phyloP scores from a whole-genome alignment of 1,140 invertebrate species.

The Orchestia grillus region DNA sequence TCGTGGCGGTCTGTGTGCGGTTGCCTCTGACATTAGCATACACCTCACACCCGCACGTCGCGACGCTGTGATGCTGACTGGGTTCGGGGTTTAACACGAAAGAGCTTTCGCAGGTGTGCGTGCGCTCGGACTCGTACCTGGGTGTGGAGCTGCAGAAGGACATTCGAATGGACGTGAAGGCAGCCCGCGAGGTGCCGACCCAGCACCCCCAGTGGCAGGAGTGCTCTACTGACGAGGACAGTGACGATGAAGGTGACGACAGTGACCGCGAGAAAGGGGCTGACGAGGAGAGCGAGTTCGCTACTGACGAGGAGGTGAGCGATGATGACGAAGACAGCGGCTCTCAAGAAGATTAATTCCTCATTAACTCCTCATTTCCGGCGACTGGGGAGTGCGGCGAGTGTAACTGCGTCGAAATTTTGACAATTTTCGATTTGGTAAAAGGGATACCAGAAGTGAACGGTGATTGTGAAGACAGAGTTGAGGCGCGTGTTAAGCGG shows the following conservation, averaged over 20 bases:
- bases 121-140: constrained; percentile 95
- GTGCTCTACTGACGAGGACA: constrained; percentile 90
- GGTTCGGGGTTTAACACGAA: not conserved
- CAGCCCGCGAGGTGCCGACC: constrained; percentile 88
- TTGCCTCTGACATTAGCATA: too few species aligned
- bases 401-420: not conserved
- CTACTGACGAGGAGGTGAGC: constrained; percentile 68
- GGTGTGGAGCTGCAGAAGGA: constrained; percentile 92
- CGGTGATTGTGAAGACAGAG: not conserved
- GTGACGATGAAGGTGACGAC: constrained; percentile 77
- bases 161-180: constrained; percentile 96
- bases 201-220: constrained; percentile 95
- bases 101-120: constrained; percentile 76
- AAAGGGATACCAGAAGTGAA: too few species aligned
- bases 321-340: constrained; percentile 65
- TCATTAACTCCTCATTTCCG: not conserved
- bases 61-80: not conserved
- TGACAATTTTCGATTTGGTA: not conserved
- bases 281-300: constrained; percentile 69
- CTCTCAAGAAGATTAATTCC: constrained; percentile 1
- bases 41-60: too few species aligned
- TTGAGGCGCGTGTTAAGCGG: not conserved
- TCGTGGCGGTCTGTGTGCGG: too few species aligned
- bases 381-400: not conserved
- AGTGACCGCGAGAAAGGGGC: constrained; percentile 72